Conservation (phyloP, 2,888 invertebrate genomes). For the Ernsta delagoae region DNA sequence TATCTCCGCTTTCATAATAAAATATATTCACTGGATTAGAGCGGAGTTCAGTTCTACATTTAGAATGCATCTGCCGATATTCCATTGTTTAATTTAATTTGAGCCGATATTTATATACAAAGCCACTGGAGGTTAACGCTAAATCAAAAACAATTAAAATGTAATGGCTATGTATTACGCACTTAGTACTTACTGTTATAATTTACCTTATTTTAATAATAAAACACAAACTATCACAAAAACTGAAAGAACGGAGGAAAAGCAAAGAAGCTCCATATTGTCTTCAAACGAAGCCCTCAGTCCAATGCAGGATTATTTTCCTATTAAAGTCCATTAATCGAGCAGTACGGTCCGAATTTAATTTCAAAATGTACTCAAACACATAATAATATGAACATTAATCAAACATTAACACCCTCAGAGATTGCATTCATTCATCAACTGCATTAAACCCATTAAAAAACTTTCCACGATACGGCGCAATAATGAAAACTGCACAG, state of each 20-base stretch:
- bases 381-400: too few relatives aligned
- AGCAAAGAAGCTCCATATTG: too few relatives aligned
- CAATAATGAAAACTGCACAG: constrained; percentile 26
- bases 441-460: constrained; percentile 1
- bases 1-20: background rate
- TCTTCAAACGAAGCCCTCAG: too few relatives aligned
- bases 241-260: too few relatives aligned
- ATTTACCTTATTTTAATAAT: too few relatives aligned
- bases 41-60: constrained; percentile 11
- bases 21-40: constrained; percentile 9
- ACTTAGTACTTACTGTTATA: too few relatives aligned
- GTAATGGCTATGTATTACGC: background rate
- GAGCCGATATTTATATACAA: constrained; percentile 20
- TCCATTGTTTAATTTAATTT: constrained; percentile 26
- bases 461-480: constrained; percentile 2
- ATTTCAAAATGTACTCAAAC: too few relatives aligned
- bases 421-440: background rate
- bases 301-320: too few relatives aligned
- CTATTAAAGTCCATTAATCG: too few relatives aligned
- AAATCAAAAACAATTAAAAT: constrained; percentile 10
- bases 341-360: too few relatives aligned
- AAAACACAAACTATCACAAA: too few relatives aligned
- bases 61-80: constrained; percentile 12
- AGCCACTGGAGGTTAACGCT: constrained; percentile 14
- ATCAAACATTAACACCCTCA: background rate